Evolutionary conservation across 2,113 vertebrate species (phyloP).

Genomic region (Natator depressus): DNA sequence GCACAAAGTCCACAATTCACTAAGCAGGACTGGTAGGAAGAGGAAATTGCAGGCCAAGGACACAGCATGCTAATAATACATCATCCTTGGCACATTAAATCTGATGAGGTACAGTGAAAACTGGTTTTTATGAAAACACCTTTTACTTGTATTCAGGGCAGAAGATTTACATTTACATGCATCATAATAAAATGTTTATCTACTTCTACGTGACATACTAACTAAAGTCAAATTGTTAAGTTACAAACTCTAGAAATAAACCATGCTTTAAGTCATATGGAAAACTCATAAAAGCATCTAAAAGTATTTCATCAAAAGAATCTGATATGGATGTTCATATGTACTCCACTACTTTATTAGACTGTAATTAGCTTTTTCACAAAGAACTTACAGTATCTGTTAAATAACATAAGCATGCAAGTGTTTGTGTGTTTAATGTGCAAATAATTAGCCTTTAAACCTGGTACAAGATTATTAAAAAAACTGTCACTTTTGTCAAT

Average conservation of each 20-base stretch:
- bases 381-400: background rate
- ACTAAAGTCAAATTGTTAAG: background rate
- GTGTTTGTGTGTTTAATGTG: background rate
- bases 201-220: background rate
- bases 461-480: rapidly evolving
- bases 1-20: background rate
- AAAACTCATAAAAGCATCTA: background rate
- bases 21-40: background rate
- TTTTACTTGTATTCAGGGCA: background rate
- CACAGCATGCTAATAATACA: constrained; percentile 21
- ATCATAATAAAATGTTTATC: background rate
- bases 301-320: background rate
- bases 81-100: background rate
- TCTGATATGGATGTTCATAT: background rate
- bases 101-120: constrained; percentile 12
- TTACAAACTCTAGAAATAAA: constrained; percentile 16
- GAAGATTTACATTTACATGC: background rate
- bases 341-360: background rate
- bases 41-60: background rate
- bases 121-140: constrained; percentile 8
- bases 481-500: background rate
- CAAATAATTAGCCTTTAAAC: background rate
- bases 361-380: background rate
- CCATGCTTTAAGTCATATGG: background rate
- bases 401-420: background rate